Percentiles rank a stretch among this genome's conserved stretches.
Evolutionary conservation across 1,140 invertebrate genomes (phyloP).

Genomic region (Lepidurus couesii): DNA sequence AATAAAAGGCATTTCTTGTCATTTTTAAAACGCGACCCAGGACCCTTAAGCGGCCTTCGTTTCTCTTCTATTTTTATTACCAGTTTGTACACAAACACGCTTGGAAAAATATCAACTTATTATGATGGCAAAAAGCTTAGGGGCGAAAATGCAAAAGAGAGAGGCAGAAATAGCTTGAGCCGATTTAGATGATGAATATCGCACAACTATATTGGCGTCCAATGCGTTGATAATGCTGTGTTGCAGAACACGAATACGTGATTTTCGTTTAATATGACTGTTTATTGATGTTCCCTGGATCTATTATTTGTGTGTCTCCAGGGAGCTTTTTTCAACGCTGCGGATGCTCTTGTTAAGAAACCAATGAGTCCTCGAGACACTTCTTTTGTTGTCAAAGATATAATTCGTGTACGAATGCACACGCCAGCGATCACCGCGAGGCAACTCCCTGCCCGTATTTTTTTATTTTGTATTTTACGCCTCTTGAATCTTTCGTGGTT

Average conservation of each 20-base stretch:
- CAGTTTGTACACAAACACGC: background rate
- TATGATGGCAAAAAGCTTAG: background rate
- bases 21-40: slow-evolving; percentile 2
- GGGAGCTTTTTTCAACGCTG: background rate
- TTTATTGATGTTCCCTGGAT: background rate
- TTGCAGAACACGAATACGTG: background rate
- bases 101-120: background rate
- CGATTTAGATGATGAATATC: background rate
- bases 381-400: background rate
- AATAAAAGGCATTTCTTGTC: slow-evolving; percentile 19
- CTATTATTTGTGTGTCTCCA: background rate
- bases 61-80: background rate
- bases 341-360: slow-evolving; percentile 13
- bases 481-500: background rate
- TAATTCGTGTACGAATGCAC: background rate
- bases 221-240: background rate
- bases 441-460: background rate
- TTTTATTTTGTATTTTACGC: background rate
- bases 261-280: background rate
- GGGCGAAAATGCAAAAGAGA: background rate
- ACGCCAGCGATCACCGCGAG: background rate
- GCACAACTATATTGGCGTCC: background rate
- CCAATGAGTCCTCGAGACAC: background rate
- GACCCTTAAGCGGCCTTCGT: background rate
- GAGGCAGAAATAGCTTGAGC: background rate